Evolutionary conservation across 2,888 invertebrate genomes (phyloP).

Genomic region (Linnaemya vulpina): DNA sequence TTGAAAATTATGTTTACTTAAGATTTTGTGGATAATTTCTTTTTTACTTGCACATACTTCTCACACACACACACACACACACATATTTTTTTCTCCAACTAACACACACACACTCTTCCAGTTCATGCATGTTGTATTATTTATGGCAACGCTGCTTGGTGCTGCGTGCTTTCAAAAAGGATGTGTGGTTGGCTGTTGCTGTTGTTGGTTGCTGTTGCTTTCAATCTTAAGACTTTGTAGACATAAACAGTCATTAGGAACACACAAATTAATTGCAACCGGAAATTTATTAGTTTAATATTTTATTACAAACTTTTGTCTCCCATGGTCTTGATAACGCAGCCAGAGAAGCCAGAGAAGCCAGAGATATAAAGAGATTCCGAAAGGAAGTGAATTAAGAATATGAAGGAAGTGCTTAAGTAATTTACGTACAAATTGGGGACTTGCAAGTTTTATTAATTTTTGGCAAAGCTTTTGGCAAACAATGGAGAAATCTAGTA

Average conservation of each 20-base stretch:
- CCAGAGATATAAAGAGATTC: constrained; percentile 13
- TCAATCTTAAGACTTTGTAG: constrained; percentile 63
- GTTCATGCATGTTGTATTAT: constrained; percentile 33
- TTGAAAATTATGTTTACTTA: constrained; percentile 74
- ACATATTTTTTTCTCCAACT: neutral
- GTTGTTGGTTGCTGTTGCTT: constrained; percentile 19
- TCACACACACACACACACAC: constrained; percentile 1
- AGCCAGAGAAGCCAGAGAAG: too few relatives aligned
- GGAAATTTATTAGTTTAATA: constrained; percentile 74
- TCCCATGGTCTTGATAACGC: constrained; percentile 65
- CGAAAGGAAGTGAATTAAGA: constrained; percentile 52
- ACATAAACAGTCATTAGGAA: constrained; percentile 69
- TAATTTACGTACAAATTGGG: constrained; percentile 51
- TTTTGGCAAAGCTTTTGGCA: neutral
- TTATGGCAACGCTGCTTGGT: constrained; percentile 39
- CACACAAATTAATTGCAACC: constrained; percentile 72
- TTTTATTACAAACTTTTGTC: constrained; percentile 70
- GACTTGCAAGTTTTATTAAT: constrained; percentile 8
- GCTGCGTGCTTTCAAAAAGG: constrained; percentile 45
- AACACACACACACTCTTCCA: neutral
- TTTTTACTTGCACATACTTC: neutral
- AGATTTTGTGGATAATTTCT: constrained; percentile 69
- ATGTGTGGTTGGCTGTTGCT: constrained; percentile 35
- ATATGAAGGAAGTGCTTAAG: constrained; percentile 52
- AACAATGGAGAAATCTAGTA: neutral